Base-by-base conservation (phyloP, 2,113 vertebrate species). In the Romanogobio albipinnatus region DNA sequence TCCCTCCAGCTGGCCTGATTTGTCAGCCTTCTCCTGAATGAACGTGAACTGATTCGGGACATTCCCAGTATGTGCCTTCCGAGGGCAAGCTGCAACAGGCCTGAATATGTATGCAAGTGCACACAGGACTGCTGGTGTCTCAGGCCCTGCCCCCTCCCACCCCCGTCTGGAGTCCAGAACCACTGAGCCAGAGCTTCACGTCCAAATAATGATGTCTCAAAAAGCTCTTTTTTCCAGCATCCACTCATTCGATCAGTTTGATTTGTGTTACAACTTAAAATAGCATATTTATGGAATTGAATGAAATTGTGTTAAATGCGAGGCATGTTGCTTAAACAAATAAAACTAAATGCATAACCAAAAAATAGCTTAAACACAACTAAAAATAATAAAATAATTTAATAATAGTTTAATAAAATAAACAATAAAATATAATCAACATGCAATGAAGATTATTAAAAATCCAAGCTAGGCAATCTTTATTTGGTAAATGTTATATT, bases 21-120 rank as follows among this genome's bases (percentile, higher is more conserved):
- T 45, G 79, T 58, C 11, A n/a, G 33, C 29, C 66, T 39, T 36
- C 36, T 85, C 39, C 17, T 85, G 64, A 85, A 83, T 56, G 75
- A 71, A 77, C 83, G 68, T 71, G 76, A 66, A 79, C 64, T 76
- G 82, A 86, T 86, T 89, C 78, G 83, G 85, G 76, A 90, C 84
- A 88, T 90, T 83, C 81, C 73, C 74, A 76, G 66, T 77, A 75
- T 86, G 73, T 77, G 53, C 73, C 68, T 53, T 43, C 78, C 70
- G 76, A 75, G 75, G 84, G 82, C 90, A 91, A 86, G 90, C 86
- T 86, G 78, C 56, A 74, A 88, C 90, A 89, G 61, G 89, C 84
- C 89, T 84, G 89, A 49, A 73, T 84, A 85, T 85, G 53, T 68
- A 80, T 79, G 36, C 68, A 83, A 83, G 73, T 85, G 68, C 56